phyloP scores from a whole-genome alignment of 1,140 invertebrate species.

The Hypothenemus hampei region DNA sequence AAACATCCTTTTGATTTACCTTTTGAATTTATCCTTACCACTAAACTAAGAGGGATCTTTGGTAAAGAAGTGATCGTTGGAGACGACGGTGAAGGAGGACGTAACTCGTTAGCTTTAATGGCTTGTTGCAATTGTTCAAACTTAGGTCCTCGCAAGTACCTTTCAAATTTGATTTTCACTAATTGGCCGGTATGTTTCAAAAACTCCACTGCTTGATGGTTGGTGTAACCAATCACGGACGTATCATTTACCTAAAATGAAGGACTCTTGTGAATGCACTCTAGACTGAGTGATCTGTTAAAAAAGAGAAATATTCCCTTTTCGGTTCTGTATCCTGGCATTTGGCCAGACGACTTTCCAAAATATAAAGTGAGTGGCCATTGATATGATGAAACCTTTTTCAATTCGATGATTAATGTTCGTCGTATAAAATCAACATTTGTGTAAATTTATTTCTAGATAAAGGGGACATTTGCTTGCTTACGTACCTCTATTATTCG shows the following conservation, averaged over 20 bases:
- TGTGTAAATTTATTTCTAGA: too few relatives aligned
- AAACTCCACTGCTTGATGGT: slow-evolving; percentile 87
- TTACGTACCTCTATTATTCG: slow-evolving; percentile 77
- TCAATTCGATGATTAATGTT: slow-evolving; percentile 2
- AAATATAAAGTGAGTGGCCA: neutral
- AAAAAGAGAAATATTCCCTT: neutral
- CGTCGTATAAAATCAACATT: too few relatives aligned
- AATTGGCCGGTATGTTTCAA: slow-evolving; percentile 73
- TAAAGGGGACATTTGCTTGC: too few relatives aligned
- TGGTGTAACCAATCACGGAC: slow-evolving; percentile 79
- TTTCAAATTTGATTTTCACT: slow-evolving; percentile 72
- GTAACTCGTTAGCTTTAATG: slow-evolving; percentile 67
- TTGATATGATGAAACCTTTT: neutral
- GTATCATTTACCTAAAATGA: slow-evolving; percentile 67
- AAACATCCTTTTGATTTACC: neutral
- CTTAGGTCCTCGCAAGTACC: slow-evolving; percentile 84
- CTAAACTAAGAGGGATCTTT: slow-evolving; percentile 65
- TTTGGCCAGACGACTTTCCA: neutral
- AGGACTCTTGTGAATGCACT: neutral
- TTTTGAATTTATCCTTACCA: slow-evolving; percentile 33
- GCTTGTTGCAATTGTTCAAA: slow-evolving; percentile 85
- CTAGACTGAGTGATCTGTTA: neutral
- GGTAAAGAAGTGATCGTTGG: slow-evolving; percentile 72
- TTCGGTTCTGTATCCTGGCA: slow-evolving; percentile 1
- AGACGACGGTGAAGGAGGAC: slow-evolving; percentile 60